phyloP scores from a whole-genome alignment of 2,113 vertebrate species.

The Corythornis cristatus region DNA sequence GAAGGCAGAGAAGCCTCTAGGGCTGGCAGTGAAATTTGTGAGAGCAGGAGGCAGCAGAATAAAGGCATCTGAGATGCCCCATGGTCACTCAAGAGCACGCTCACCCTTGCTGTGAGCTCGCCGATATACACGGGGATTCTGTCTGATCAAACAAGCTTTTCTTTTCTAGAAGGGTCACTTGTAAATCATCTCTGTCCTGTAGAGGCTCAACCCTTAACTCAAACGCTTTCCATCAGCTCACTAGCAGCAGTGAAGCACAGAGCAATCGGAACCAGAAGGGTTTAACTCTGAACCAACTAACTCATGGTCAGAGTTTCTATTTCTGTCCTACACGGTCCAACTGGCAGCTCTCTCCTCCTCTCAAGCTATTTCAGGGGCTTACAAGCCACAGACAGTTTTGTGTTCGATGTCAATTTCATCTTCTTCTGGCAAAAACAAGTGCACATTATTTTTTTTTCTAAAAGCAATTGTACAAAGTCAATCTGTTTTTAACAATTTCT shows the following conservation, averaged over 20 bases:
- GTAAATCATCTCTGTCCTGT: background rate
- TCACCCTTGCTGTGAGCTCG: background rate
- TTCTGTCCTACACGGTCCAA: rapidly evolving
- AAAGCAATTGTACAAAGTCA: background rate
- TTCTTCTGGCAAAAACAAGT: background rate
- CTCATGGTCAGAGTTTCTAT: background rate
- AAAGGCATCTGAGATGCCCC: background rate
- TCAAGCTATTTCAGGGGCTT: background rate
- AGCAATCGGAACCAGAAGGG: background rate
- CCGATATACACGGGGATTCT: rapidly evolving
- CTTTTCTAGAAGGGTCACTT: background rate
- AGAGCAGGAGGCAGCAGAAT: background rate
- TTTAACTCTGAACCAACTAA: background rate
- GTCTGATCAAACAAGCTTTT: background rate
- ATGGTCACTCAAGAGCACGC: background rate
- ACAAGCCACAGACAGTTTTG: background rate
- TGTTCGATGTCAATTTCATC: background rate
- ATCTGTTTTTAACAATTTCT: background rate
- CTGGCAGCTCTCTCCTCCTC: background rate
- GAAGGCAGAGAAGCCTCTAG: background rate
- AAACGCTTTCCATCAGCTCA: background rate
- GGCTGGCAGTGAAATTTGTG: background rate
- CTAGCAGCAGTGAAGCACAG: rapidly evolving
- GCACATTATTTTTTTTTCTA: background rate
- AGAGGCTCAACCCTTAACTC: background rate